phyloP scores from a whole-genome alignment of 1,140 invertebrate genomes.

The Riptortus pedestris region DNA sequence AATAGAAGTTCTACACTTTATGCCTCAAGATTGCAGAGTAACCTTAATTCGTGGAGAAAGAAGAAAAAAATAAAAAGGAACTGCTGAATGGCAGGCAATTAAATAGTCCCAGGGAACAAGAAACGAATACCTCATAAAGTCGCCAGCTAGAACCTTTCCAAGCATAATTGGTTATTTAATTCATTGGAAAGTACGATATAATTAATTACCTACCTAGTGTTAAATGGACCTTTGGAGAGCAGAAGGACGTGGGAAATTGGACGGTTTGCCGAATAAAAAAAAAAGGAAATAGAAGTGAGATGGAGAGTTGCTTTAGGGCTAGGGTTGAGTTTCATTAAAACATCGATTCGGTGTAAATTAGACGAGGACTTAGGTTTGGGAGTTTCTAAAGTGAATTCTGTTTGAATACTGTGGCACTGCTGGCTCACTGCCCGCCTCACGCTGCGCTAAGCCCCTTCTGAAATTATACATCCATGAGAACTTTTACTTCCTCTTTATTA shows the following conservation, averaged over 20 bases:
- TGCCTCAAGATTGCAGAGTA: no score
- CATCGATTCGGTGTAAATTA: not conserved
- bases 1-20: no score
- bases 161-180: conserved; percentile 5
- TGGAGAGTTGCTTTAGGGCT: no score
- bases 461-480: no score
- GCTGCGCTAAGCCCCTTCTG: no score
- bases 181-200: conserved; percentile 4
- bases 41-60: no score
- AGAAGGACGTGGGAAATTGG: not conserved
- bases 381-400: not conserved
- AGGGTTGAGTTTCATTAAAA: conserved; percentile 4
- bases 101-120: no score
- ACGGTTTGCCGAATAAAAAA: not conserved
- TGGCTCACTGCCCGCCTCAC: not conserved
- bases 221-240: no score
- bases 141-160: not conserved
- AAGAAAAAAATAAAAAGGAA: no score
- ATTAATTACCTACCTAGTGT: not conserved
- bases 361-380: not conserved
- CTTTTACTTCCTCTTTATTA: no score
- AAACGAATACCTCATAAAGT: not conserved
- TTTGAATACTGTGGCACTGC: not conserved
- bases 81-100: no score
- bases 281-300: no score